A percentile compares a stretch with the other conserved stretches of the same genome.
phyloP scores from a whole-genome alignment of 2,888 invertebrate species.

The Drosophila diplacantha region DNA sequence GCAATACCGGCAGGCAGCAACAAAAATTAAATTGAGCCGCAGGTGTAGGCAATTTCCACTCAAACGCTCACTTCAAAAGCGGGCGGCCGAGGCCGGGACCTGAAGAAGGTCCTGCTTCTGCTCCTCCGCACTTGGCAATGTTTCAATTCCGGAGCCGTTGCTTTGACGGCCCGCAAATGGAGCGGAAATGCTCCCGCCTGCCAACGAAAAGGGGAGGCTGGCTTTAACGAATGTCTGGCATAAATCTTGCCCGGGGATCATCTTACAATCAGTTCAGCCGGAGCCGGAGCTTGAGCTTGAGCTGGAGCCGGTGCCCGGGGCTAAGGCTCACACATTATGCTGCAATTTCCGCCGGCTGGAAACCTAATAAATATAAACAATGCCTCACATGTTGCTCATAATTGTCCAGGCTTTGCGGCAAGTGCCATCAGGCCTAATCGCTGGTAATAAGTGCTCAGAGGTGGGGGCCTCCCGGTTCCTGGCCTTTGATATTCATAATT shows the following conservation, averaged over 20 bases:
- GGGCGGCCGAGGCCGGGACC: constrained; percentile 12
- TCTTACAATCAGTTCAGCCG: constrained; percentile 45
- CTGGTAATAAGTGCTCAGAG: constrained; percentile 32
- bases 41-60: constrained; percentile 71
- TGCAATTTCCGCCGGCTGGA: constrained; percentile 60
- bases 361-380: constrained; percentile 66
- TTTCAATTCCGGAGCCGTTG: constrained; percentile 54
- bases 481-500: constrained; percentile 34
- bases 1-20: constrained; percentile 47
- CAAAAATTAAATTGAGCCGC: constrained; percentile 71
- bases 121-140: constrained; percentile 48
- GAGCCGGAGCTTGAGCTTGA: neutral
- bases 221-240: constrained; percentile 64
- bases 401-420: constrained; percentile 48
- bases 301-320: neutral
- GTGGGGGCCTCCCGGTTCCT: neutral
- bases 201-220: constrained; percentile 27
- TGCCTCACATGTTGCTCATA: constrained; percentile 58
- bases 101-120: neutral
- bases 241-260: constrained; percentile 64
- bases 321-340: constrained; percentile 38
- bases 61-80: constrained; percentile 62
- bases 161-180: constrained; percentile 58
- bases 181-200: constrained; percentile 62
- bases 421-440: constrained; percentile 42